These are phyloP conservation scores for Entosphenus tridentatus DNA, from an alignment of 2,113 vertebrate genomes.

Conservation along the genomic window DNA sequence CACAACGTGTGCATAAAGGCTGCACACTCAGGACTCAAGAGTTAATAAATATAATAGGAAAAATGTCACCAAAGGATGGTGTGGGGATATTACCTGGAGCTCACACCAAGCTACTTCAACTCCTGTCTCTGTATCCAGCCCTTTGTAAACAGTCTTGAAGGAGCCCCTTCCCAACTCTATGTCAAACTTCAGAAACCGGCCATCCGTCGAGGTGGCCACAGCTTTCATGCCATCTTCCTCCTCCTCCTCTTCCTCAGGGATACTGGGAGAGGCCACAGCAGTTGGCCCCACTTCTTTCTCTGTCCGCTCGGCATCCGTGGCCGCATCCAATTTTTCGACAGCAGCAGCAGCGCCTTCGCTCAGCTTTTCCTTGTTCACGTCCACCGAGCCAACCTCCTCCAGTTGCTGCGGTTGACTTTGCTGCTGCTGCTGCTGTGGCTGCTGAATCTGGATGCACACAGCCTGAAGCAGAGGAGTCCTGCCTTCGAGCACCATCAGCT, in stretches of 20 bases:
- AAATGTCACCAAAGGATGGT: no score
- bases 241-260: conserved; percentile 19
- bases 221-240: conserved; percentile 2
- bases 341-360: neutral
- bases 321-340: neutral
- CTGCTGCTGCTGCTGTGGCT: no score
- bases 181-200: conserved; percentile 1
- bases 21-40: no score
- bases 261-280: neutral
- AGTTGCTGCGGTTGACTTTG: no score
- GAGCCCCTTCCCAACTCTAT: conserved; percentile 3
- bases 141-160: conserved; percentile 4
- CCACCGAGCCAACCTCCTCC: neutral
- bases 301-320: neutral
- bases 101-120: conserved; percentile 3
- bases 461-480: no score
- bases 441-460: no score
- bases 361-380: neutral
- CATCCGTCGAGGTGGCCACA: conserved; percentile 1
- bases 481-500: neutral
- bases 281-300: conserved; percentile 1
- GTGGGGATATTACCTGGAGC: neutral
- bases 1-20: no score
- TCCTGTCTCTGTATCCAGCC: conserved; percentile 3
- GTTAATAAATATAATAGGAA: no score